Percentiles rank a stretch among this genome's conserved stretches.
Conservation (phyloP, 1,140 invertebrate species). For the Megalopta genalis region DNA sequence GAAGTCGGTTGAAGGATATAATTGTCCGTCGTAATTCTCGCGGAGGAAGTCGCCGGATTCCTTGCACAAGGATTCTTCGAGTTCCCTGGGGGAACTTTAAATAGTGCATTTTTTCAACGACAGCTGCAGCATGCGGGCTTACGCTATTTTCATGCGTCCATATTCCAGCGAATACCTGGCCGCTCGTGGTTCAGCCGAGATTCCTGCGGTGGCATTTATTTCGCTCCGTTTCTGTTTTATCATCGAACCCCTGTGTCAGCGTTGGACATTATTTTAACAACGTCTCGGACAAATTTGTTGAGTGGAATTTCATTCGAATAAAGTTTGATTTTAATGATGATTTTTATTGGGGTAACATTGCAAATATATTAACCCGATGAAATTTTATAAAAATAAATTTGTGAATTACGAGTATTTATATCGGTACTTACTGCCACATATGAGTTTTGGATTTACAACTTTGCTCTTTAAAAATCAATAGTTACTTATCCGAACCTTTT, state of each 20-base stretch:
- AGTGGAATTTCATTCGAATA: not conserved
- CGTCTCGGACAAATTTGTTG: too few relatives aligned
- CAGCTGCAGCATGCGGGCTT: slow-evolving; percentile 34
- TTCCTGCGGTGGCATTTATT: slow-evolving; percentile 34
- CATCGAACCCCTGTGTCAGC: slow-evolving; percentile 4
- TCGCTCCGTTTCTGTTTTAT: slow-evolving; percentile 35
- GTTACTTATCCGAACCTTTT: too few relatives aligned
- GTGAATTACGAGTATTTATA: too few relatives aligned
- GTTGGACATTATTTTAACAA: not conserved
- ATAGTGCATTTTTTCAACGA: slow-evolving; percentile 25
- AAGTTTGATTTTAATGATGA: too few relatives aligned
- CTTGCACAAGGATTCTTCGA: not conserved
- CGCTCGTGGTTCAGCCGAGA: slow-evolving; percentile 3
- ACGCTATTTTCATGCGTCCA: slow-evolving; percentile 21
- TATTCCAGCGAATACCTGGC: slow-evolving; percentile 20
- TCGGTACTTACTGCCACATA: too few relatives aligned
- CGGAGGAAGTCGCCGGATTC: slow-evolving; percentile 11
- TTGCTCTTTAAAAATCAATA: too few relatives aligned
- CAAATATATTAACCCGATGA: too few relatives aligned
- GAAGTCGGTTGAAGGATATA: slow-evolving; percentile 12
- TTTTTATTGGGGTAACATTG: too few relatives aligned
- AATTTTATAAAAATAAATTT: too few relatives aligned
- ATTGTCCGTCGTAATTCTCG: slow-evolving; percentile 24
- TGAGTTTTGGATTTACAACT: too few relatives aligned
- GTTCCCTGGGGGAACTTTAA: slow-evolving; percentile 13